Evolutionary conservation across 2,113 vertebrate species (phyloP), one percentile per base, ranked within the genome.

Genomic region (Hiodon alosoides): DNA sequence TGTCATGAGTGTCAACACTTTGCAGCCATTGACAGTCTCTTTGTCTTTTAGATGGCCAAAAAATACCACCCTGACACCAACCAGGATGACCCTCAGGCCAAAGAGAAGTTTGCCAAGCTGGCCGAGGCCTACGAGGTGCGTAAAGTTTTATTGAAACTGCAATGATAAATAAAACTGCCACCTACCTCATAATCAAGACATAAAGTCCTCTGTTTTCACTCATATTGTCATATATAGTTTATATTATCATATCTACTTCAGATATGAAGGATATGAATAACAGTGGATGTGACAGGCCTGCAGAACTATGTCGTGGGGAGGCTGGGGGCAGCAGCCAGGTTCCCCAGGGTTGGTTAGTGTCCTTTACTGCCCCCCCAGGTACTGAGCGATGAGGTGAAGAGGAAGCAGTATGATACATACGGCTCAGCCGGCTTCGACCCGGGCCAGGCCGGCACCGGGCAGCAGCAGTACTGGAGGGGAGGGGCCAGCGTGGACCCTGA

Each of bases 21-120:
- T 14, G 31, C 5, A 31, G 69, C 69, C 14, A 2, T 7, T 46
- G 69, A 1, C 70, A 47, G 74, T 54, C n/a, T 55, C 79, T 62
- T 83, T 69, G 52, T 79, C 67, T 67, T 68, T 81, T 77, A 99
- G 97, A 90, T 98, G 91, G 97, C 97, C 73, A 98, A 99, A 86
- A 98, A 98, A 73, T 98, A 97, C 78, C 97, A 99, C 75, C 97
- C 97, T 2, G 97, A 99, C 83, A 96, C 96, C 3, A 98, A 98
- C 78, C 97, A 99, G 85, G 95, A 98, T 0, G 97, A 99, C 80
- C 96, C 96, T 13, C 93, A 96, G 84, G 97, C 97, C 2, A 98
- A 98, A 83, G 96, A 99, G 84, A 99, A 98, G 84, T 98, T 99
- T 85, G 92, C 95, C 55, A 91, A 97, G 82, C 86, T 99, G 83